These are phyloP conservation scores for Vulpes ferrilata DNA, from an alignment of 2,113 vertebrate genomes.

Conservation along the genomic window DNA sequence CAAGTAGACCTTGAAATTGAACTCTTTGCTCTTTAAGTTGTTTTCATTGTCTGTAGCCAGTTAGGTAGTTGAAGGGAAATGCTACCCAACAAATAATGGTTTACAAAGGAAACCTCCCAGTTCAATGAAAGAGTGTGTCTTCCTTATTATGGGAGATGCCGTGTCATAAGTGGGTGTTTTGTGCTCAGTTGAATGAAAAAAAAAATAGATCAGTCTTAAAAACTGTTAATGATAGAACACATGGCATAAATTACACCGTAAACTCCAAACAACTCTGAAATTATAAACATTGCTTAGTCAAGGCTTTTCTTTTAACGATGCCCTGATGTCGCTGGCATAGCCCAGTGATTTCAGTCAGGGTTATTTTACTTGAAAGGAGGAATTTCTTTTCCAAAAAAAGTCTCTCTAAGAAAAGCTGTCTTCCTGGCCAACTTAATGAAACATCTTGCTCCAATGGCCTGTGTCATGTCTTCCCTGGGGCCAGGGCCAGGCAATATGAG, in stretches of 20 bases:
- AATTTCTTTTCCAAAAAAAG: conserved; percentile 73
- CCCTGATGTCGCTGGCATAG: conserved; percentile 77
- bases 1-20: conserved; percentile 57
- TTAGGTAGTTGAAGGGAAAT: conserved; percentile 39
- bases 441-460: conserved; percentile 48
- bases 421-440: conserved; percentile 48
- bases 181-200: conserved; percentile 66
- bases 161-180: conserved; percentile 69
- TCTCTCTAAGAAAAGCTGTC: conserved; percentile 79
- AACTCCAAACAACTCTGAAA: conserved; percentile 81
- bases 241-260: conserved; percentile 82
- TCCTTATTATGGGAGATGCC: conserved; percentile 50
- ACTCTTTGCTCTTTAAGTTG: conserved; percentile 46
- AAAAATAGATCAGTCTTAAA: conserved; percentile 69
- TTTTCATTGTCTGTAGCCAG: conserved; percentile 52
- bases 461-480: conserved; percentile 8
- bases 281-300: conserved; percentile 84
- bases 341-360: conserved; percentile 65
- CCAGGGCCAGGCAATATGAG: neutral
- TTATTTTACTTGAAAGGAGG: conserved; percentile 76
- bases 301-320: conserved; percentile 77
- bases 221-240: conserved; percentile 84
- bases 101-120: conserved; percentile 57
- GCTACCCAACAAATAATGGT: conserved; percentile 57
- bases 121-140: conserved; percentile 73